Conservation (phyloP, 2,797 vertebrate species). For the Tinamus major region DNA sequence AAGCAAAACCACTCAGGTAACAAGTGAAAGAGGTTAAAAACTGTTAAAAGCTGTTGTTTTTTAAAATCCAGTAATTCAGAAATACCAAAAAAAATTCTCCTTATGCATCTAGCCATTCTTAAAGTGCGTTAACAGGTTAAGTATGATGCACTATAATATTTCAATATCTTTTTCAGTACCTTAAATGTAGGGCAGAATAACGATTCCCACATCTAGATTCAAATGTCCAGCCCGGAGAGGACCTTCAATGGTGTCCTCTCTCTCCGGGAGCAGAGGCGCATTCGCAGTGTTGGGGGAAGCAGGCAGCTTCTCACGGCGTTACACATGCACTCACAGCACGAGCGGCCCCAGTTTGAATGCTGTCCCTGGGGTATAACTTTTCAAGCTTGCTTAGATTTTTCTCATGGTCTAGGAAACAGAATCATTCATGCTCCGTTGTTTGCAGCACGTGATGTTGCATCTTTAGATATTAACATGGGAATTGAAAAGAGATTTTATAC, state of each 20-base stretch:
- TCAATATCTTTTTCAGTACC: background rate
- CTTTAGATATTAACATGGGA: conserved; percentile 10
- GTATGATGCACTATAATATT: background rate
- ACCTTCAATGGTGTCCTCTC: background rate
- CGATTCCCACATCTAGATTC: background rate
- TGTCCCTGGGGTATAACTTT: conserved; percentile 46
- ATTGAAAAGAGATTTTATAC: conserved; percentile 21
- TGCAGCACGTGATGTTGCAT: background rate
- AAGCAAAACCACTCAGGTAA: conserved; percentile 12
- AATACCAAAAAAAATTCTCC: background rate
- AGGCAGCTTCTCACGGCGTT: conserved; percentile 15
- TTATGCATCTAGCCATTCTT: background rate
- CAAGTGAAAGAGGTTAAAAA: background rate
- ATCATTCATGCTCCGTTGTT: conserved; percentile 21
- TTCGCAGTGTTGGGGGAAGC: background rate
- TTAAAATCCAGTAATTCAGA: conserved; percentile 4
- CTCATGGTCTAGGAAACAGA: conserved; percentile 61
- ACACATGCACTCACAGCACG: background rate
- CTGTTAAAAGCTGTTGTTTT: background rate
- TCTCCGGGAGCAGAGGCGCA: background rate
- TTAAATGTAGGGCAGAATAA: background rate
- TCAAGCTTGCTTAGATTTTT: conserved; percentile 56
- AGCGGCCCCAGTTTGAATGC: background rate
- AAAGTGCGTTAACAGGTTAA: background rate
- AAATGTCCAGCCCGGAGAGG: background rate